Evolutionary conservation across 2,113 vertebrate species (phyloP).

Genomic region (Thunnus maccoyii): DNA sequence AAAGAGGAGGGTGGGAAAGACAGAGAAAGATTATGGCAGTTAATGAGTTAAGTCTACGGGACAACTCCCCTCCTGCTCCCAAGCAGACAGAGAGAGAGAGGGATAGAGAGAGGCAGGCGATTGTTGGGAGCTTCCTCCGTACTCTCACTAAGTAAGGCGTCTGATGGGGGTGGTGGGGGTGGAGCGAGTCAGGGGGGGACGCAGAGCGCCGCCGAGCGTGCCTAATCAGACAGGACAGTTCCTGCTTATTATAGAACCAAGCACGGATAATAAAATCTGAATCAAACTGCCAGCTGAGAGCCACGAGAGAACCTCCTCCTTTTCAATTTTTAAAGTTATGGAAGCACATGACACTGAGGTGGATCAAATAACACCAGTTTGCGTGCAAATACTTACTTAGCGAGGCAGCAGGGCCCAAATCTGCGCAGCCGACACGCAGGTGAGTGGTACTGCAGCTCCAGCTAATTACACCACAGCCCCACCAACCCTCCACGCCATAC

Average conservation of each 20-base stretch:
- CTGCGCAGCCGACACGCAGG: slow-evolving; percentile 81
- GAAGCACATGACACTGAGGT: slow-evolving; percentile 91
- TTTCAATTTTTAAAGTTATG: slow-evolving; percentile 95
- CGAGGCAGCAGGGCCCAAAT: slow-evolving; percentile 78
- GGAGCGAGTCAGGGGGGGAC: slow-evolving; percentile 62
- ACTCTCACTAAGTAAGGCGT: slow-evolving; percentile 72
- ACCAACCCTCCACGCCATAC: not conserved
- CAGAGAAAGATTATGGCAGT: not conserved
- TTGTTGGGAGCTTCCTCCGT: slow-evolving; percentile 79
- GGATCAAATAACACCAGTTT: slow-evolving; percentile 91
- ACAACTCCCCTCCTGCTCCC: slow-evolving; percentile 29
- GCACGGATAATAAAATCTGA: slow-evolving; percentile 92
- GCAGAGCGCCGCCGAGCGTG: slow-evolving; percentile 84
- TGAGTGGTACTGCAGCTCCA: slow-evolving; percentile 75
- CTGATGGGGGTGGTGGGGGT: slow-evolving; percentile 65
- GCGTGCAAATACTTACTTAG: slow-evolving; percentile 94
- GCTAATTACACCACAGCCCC: slow-evolving; percentile 82
- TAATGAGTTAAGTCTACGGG: slow-evolving; percentile 70
- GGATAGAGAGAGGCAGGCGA: slow-evolving; percentile 25
- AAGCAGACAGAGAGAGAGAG: slow-evolving; percentile 22
- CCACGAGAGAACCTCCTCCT: slow-evolving; percentile 86
- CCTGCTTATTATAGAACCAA: slow-evolving; percentile 91
- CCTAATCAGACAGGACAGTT: slow-evolving; percentile 94
- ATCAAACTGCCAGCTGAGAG: slow-evolving; percentile 88
- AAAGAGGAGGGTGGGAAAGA: not conserved